A percentile compares a stretch with the other conserved stretches of the same genome.
phyloP scores from a whole-genome alignment of 1,140 invertebrate genomes.

The Drosophila pachea region DNA sequence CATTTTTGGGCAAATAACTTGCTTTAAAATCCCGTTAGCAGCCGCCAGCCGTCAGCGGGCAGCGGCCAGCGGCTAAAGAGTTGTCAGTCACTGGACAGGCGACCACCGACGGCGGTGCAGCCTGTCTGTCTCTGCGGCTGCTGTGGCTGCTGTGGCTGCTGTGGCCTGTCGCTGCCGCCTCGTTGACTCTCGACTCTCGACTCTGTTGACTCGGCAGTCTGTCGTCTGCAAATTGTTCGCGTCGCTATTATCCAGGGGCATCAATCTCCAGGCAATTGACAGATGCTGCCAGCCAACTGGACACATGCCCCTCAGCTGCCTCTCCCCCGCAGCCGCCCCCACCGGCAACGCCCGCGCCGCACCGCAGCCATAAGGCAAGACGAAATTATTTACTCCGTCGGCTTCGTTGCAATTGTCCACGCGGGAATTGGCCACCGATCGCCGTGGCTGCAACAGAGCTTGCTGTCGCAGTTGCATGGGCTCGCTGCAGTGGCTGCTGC shows the following conservation, averaged over 20 bases:
- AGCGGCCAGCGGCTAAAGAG: conserved; percentile 57
- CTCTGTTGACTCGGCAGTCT: conserved; percentile 45
- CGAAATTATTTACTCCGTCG: conserved; percentile 69
- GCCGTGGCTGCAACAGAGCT: conserved; percentile 6
- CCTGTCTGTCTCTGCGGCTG: background rate
- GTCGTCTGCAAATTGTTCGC: conserved; percentile 76
- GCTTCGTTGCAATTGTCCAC: conserved; percentile 63
- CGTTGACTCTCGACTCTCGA: conserved; percentile 22
- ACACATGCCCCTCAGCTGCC: conserved; percentile 3
- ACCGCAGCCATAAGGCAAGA: conserved; percentile 68
- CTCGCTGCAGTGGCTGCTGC: too few relatives aligned
- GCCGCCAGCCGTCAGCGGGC: background rate
- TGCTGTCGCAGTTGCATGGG: too few relatives aligned
- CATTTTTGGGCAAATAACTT: conserved; percentile 76
- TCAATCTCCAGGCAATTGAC: conserved; percentile 72
- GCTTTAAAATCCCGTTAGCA: conserved; percentile 55
- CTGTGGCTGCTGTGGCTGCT: too few relatives aligned
- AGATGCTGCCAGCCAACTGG: conserved; percentile 45
- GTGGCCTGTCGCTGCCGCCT: conserved; percentile 14
- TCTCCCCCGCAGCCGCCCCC: background rate
- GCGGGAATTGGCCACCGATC: conserved; percentile 66
- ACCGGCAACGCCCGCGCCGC: conserved; percentile 26
- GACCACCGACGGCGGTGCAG: conserved; percentile 59
- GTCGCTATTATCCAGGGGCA: conserved; percentile 76
- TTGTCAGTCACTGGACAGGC: conserved; percentile 65